Evolutionary conservation across 1,140 invertebrate genomes (phyloP).

Genomic region (Listronotus oregonensis): DNA sequence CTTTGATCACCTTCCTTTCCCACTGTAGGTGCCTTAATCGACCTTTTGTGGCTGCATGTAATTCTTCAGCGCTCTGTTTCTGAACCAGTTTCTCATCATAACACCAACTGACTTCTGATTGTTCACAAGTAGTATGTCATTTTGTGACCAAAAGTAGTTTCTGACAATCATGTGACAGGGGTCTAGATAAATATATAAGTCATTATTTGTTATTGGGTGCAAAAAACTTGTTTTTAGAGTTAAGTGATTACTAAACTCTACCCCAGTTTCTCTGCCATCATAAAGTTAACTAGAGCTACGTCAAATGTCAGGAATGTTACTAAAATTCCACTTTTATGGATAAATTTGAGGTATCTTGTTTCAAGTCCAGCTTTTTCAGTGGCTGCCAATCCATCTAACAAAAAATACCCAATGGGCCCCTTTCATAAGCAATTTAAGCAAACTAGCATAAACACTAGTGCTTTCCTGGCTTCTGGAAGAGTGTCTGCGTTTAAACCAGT

Average conservation of each 20-base stretch:
- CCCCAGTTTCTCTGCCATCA: too few relatives aligned
- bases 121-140: neutral
- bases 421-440: too few relatives aligned
- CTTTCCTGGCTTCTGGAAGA: too few relatives aligned
- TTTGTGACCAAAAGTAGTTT: slow-evolving; percentile 22
- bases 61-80: slow-evolving; percentile 22
- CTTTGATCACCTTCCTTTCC: slow-evolving; percentile 31
- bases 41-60: slow-evolving; percentile 26
- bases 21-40: slow-evolving; percentile 24
- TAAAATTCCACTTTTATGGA: too few relatives aligned
- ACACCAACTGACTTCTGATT: slow-evolving; percentile 13
- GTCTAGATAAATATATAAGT: slow-evolving; percentile 21
- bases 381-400: too few relatives aligned
- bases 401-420: too few relatives aligned
- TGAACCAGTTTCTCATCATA: slow-evolving; percentile 15
- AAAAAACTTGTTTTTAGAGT: slow-evolving; percentile 19
- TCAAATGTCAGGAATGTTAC: too few relatives aligned
- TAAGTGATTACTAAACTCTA: slow-evolving; percentile 17
- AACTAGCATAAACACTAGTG: too few relatives aligned
- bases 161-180: slow-evolving; percentile 29
- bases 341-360: too few relatives aligned
- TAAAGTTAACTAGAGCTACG: too few relatives aligned
- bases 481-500: too few relatives aligned
- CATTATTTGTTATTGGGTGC: slow-evolving; percentile 16
- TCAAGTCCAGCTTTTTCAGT: too few relatives aligned